Evolutionary conservation across 1,140 invertebrate genomes (phyloP), one percentile per base, ranked within the genome.

Genomic region (Ostrea edulis): DNA sequence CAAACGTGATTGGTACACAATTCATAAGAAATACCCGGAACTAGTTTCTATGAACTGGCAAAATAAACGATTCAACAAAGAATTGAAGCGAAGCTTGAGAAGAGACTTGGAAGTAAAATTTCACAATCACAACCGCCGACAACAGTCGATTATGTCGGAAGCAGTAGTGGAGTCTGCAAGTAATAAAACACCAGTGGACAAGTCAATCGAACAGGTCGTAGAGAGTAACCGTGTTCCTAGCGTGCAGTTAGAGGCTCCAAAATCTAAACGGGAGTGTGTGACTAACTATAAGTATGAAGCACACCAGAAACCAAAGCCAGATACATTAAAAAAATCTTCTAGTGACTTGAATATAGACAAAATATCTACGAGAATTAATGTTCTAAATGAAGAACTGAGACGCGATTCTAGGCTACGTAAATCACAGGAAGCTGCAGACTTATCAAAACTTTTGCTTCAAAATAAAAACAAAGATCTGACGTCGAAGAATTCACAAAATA

Each of bases 311-410:
- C 5, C 35, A 44, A 44, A 44, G 35, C 25, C 83, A 53, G 14
- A 85, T 68, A 85, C 81, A 55, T 20, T 62, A 77, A 83, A 88
- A 53, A 91, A 92, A 85, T 88, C 90, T 54, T 86, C 89, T 17
- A 91, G 89, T 89, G 93, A 93, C 35, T 55, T 92, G n/a, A 91
- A 91, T 53, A 91, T 93, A 52, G 93, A 93, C 84, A 93, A 92
- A 82, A 90, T 93, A 53, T 87, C 90, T n/a, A 84, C 89, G 2
- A 87, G 89, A 55, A 89, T 93, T 58, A 91, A 65, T 87, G 90
- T 86, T 20, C 86, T 93, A 77, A 92, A 93, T 77, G 84, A 91
- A 52, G 91, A 93, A 90, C 89, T 93, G 17, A 89, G 90, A 53
- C 86, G 87, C 22, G 92, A 93, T 88, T 84, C 90, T 0, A 92